Evolutionary conservation across 2,888 invertebrate genomes (phyloP).

Genomic region (Eupithecia vulgata): DNA sequence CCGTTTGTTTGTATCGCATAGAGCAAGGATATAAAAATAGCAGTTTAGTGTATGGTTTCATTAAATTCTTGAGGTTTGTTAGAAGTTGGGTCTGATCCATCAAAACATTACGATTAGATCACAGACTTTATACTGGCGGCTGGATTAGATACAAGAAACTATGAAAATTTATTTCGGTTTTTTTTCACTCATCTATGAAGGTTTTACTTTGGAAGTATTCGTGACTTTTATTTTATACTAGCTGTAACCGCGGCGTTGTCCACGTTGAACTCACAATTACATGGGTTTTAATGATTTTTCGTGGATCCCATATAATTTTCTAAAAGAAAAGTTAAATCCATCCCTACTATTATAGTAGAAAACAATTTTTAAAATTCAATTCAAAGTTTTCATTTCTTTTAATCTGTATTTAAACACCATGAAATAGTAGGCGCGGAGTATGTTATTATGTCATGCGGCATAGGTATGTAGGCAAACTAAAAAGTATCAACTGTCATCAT

Average conservation of each 20-base stretch:
- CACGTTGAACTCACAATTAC: not conserved
- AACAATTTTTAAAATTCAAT: too few relatives aligned
- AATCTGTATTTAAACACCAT: too few relatives aligned
- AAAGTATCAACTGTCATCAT: too few relatives aligned
- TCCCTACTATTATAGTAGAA: too few relatives aligned
- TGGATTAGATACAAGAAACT: conserved; percentile 17
- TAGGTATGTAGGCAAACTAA: too few relatives aligned
- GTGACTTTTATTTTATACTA: not conserved
- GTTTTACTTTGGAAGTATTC: not conserved
- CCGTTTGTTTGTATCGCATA: conserved; percentile 54
- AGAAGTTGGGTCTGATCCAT: not conserved
- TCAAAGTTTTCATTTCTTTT: too few relatives aligned
- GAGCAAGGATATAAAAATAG: conserved; percentile 35
- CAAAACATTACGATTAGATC: conserved; percentile 8
- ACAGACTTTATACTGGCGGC: too few relatives aligned
- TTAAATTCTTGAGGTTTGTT: conserved; percentile 13
- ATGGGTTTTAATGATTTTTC: not conserved
- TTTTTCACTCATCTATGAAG: not conserved
- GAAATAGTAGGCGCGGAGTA: too few relatives aligned
- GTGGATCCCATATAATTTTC: too few relatives aligned
- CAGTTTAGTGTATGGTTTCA: conserved; percentile 20
- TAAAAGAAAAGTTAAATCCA: too few relatives aligned
- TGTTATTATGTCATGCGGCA: too few relatives aligned
- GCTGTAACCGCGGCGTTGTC: too few relatives aligned
- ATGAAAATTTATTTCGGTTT: not conserved